Evolutionary conservation across 1,140 invertebrate genomes (phyloP).

Genomic region (Pantala flavescens): DNA sequence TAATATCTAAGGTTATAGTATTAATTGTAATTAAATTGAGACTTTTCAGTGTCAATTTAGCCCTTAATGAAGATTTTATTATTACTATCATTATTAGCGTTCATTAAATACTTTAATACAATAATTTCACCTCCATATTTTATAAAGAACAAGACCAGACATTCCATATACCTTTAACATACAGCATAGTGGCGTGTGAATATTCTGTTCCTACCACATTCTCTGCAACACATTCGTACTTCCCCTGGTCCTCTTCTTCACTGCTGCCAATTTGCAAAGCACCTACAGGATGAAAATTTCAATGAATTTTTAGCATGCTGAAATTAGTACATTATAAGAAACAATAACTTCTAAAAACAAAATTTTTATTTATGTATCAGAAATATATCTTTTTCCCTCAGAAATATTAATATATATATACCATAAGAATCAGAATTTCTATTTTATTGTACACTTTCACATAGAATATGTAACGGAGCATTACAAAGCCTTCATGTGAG

Average conservation of each 20-base stretch:
- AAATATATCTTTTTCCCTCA: not conserved
- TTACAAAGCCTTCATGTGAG: too few relatives aligned
- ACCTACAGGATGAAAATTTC: constrained; percentile 46
- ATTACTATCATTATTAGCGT: too few relatives aligned
- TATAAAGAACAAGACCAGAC: too few relatives aligned
- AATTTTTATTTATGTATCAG: not conserved
- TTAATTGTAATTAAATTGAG: too few relatives aligned
- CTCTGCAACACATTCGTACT: constrained; percentile 88
- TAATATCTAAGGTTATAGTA: too few relatives aligned
- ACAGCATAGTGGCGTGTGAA: constrained; percentile 79
- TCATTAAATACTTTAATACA: too few relatives aligned
- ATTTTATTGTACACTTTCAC: too few relatives aligned
- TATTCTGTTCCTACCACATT: constrained; percentile 86
- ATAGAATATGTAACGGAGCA: too few relatives aligned
- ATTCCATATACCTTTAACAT: constrained; percentile 96
- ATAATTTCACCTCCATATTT: too few relatives aligned
- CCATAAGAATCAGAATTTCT: too few relatives aligned
- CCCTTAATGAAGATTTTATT: too few relatives aligned
- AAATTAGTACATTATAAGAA: not conserved
- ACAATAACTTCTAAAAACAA: not conserved
- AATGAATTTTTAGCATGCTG: not conserved
- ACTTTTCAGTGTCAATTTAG: too few relatives aligned
- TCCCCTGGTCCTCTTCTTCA: constrained; percentile 80
- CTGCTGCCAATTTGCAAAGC: constrained; percentile 84
- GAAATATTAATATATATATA: not conserved